Evolutionary conservation across 2,113 vertebrate genomes (phyloP), one percentile per base, ranked within the genome.

Genomic region (Siniperca knerii): DNA sequence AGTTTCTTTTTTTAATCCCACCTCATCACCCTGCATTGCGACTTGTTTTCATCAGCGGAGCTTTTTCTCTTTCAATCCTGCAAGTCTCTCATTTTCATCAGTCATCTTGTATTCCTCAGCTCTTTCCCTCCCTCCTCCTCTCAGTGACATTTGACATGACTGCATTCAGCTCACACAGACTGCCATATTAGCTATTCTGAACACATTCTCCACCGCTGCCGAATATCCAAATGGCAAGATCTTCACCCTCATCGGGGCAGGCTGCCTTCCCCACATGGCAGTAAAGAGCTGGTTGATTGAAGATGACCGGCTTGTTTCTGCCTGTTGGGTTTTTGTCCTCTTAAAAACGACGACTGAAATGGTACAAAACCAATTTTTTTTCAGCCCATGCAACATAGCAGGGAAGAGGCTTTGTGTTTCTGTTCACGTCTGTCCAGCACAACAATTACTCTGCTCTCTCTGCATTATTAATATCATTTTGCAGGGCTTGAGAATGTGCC

Each of bases 401-500:
- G 20, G 8, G 8, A 40, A 61, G 44, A 50, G 1, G 16, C n/a
- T 55, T 25, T n/a, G 46, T 66, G 29, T 40, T 76, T 48, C 55
- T 40, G 73, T 79, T 4, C 20, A 9, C 8, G 12, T 68, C 75
- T 42, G 73, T 79, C 84, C 46, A 2, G 42, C n/a, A 62, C 37
- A 58, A 74, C 37, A 79, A 79, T 54, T 58, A 50, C 8, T 16
- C 55, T 0, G 4, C 69, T 52, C 71, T 61, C 35, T 25, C 44
- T 87, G 72, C 80, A 90, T 90, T 87, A 84, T 87, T 83, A 42
- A 86, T 58, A 58, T 58, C 15, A 48, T 65, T 77, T 61, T 55
- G n/a, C 66, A n/a, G 25, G 2, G 60, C 20, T 68, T 35, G 65
- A 67, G 48, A 82, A 65, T 4, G 46, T 6, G 2, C 48, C 50